Evolutionary conservation across 2,888 invertebrate genomes (phyloP), one percentile per base, ranked within the genome.

Genomic region (Hipparchia semele): DNA sequence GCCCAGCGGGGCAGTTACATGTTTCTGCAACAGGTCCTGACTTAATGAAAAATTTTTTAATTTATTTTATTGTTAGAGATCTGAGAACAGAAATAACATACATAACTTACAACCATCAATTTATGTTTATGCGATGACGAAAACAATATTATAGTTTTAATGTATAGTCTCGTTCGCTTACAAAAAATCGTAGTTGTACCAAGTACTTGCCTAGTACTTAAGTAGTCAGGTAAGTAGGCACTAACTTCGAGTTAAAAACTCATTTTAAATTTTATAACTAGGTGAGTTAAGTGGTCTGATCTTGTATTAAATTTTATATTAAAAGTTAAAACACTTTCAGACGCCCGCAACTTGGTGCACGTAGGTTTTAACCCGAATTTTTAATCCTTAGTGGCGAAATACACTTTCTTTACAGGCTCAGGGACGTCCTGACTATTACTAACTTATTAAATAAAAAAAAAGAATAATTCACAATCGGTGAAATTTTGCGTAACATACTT

Each of bases 11-110:
- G 13, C 45, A 6, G 49, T 59, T 51, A 68, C 58, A 9, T 59
- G 33, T 59, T 59, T 68, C 59, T 49, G 56, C 58, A 68, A 49
- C 49, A 58, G 58, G 49, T 68, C 45, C 49, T 68, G 6, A 53
- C 51, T 23, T 68, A 68, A 68, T 68, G 68, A 68, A n/a, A 67
- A 67, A 66, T 53, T 13, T 58, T 49, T 67, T 6, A 46, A 67
- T 58, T 45, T 9, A 58, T 56, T 67, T 67, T 46, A 56, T 13
- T 12, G n/a, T 49, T 56, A 56, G 58, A 7, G 8, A 23, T 8
- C 7, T 13, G 13, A 58, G 58, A 53, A 12, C 58, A 23, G 7
- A 23, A 58, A 13, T 58, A 58, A 8, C 2, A 23, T 58, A 58
- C 9, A 13, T 58, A 58, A 7, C 2, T 7, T 58, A 58, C 9